A percentile compares a stretch with the other conserved stretches of the same genome.
Conservation (phyloP, 2,888 invertebrate species). For the Troides aeacus region DNA sequence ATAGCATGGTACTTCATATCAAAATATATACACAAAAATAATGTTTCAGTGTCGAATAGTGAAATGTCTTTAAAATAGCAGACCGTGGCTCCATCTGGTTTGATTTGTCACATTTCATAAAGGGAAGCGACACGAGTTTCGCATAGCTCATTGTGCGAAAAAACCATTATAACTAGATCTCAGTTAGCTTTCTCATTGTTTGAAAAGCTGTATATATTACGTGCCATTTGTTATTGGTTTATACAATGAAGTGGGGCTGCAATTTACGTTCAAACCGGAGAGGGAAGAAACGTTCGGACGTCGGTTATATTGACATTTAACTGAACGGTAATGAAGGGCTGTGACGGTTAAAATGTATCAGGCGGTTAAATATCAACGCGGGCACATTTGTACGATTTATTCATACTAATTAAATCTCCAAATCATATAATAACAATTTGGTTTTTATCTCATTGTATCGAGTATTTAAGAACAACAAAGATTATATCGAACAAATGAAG, state of each 20-base stretch:
- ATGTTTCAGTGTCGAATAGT: no score
- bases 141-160: slow-evolving; percentile 66
- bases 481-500: no score
- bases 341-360: slow-evolving; percentile 61
- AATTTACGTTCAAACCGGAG: slow-evolving; percentile 76
- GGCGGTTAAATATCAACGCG: slow-evolving; percentile 64
- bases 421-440: neutral
- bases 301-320: slow-evolving; percentile 76
- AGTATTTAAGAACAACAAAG: neutral
- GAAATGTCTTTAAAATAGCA: neutral
- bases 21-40: no score
- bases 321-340: slow-evolving; percentile 73
- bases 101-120: slow-evolving; percentile 18
- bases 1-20: no score
- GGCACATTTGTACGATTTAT: slow-evolving; percentile 61
- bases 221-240: slow-evolving; percentile 43
- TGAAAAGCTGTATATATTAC: slow-evolving; percentile 24
- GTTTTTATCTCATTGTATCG: neutral
- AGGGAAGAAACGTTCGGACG: slow-evolving; percentile 68
- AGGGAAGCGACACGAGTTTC: slow-evolving; percentile 55
- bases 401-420: slow-evolving; percentile 41
- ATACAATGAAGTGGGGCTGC: slow-evolving; percentile 51
- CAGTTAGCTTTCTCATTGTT: slow-evolving; percentile 32
- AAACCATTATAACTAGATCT: slow-evolving; percentile 50
- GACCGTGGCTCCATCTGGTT: slow-evolving; percentile 24